These are phyloP conservation scores for Coturnix japonica DNA, from an alignment of 2,113 vertebrate species.

Conservation along the genomic window DNA sequence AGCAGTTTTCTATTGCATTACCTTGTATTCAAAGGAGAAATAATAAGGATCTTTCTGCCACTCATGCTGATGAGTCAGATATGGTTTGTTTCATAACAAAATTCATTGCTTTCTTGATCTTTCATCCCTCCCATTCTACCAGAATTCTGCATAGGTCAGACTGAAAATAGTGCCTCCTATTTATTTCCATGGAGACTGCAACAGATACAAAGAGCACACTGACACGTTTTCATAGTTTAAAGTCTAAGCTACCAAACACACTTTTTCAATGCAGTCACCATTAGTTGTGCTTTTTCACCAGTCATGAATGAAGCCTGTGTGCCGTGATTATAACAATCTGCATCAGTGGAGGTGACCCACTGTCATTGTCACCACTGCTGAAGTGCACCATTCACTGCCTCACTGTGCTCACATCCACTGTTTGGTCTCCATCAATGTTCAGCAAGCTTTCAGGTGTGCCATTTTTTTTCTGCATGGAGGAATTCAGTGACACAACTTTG, in stretches of 20 bases:
- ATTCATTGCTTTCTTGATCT: constrained; percentile 14
- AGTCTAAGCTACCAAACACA: neutral
- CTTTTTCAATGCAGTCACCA: neutral
- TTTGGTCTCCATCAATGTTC: too few species aligned
- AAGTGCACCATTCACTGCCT: too few species aligned
- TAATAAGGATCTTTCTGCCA: constrained; percentile 8
- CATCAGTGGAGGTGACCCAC: too few species aligned
- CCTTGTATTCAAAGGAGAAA: neutral
- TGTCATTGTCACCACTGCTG: too few species aligned
- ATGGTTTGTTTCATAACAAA: neutral
- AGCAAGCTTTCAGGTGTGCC: too few species aligned
- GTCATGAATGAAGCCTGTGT: neutral
- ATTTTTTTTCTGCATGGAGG: too few species aligned
- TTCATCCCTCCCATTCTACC: neutral
- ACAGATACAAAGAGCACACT: neutral
- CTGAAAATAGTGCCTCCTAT: neutral
- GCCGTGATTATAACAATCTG: too few species aligned
- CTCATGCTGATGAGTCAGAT: constrained; percentile 27
- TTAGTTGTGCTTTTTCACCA: neutral
- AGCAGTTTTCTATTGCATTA: neutral
- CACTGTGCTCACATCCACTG: too few species aligned
- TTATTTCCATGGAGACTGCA: neutral
- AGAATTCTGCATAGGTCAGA: neutral
- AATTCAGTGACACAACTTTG: too few species aligned
- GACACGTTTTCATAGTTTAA: neutral